Percentiles rank a stretch among this genome's conserved stretches.
Conservation (phyloP, 1,140 invertebrate genomes). For the Drosophila malerkotliana region DNA sequence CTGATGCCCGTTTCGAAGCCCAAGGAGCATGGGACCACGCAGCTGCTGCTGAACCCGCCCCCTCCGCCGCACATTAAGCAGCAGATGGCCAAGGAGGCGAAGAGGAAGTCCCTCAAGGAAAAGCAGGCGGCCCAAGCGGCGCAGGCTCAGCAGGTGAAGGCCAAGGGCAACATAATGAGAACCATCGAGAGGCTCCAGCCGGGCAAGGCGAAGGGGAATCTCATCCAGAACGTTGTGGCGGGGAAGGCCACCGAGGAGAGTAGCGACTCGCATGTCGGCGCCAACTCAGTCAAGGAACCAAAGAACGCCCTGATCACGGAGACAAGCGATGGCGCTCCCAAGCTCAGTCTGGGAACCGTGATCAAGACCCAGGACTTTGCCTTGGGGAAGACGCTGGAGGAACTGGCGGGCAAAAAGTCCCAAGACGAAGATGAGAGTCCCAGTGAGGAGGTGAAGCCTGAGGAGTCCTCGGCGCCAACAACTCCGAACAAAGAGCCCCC, state of each 20-base stretch:
- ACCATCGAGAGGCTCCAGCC: constrained; percentile 93
- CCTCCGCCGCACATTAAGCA: constrained; percentile 81
- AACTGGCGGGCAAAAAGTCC: constrained; percentile 84
- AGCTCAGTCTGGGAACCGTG: constrained; percentile 92
- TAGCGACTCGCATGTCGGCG: constrained; percentile 50
- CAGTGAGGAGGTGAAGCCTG: constrained; percentile 63
- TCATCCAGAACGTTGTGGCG: constrained; percentile 86
- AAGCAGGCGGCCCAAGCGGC: constrained; percentile 62
- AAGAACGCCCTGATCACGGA: constrained; percentile 86
- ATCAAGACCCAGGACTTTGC: constrained; percentile 87
- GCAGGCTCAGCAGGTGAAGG: constrained; percentile 79
- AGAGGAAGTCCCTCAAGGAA: constrained; percentile 76
- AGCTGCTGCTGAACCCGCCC: constrained; percentile 67
- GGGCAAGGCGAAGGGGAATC: constrained; percentile 93
- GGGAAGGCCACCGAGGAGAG: constrained; percentile 46
- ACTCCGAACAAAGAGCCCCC: constrained; percentile 47
- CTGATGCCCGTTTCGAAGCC: constrained; percentile 83
- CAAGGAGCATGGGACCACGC: constrained; percentile 83
- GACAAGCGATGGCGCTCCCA: constrained; percentile 88
- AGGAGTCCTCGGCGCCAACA: constrained; percentile 23
- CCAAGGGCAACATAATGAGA: constrained; percentile 90
- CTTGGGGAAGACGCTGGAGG: constrained; percentile 86
- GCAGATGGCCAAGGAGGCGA: constrained; percentile 79
- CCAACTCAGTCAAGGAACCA: constrained; percentile 84
- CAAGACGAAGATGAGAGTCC: constrained; percentile 35